Percentiles rank a stretch among this genome's conserved stretches.
Evolutionary conservation across 2,888 invertebrate species (phyloP).

Genomic region (Homarus gammarus): DNA sequence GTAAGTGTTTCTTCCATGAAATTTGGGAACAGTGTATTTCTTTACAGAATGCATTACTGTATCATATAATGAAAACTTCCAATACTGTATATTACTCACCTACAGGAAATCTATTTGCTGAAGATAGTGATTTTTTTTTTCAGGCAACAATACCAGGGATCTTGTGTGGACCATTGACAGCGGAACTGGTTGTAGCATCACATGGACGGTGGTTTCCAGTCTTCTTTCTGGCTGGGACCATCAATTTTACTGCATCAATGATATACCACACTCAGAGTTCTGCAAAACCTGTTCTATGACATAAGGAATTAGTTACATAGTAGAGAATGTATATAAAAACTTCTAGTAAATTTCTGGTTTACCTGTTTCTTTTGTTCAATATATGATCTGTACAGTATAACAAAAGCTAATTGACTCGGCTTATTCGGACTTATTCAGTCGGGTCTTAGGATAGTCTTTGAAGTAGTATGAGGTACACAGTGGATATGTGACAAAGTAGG

Average conservation of each 20-base stretch:
- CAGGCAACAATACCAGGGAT: conserved; percentile 88
- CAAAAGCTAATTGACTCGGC: too few relatives aligned
- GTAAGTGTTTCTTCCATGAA: conserved; percentile 79
- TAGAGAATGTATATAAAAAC: too few relatives aligned
- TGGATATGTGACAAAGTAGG: too few relatives aligned
- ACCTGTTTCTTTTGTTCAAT: too few relatives aligned
- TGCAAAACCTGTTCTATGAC: conserved; percentile 83
- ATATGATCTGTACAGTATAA: too few relatives aligned
- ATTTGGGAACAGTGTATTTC: neutral
- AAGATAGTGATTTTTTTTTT: conserved; percentile 13
- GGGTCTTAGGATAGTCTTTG: too few relatives aligned
- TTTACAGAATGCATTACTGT: neutral
- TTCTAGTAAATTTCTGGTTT: too few relatives aligned
- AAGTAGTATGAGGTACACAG: too few relatives aligned
- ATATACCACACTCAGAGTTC: conserved; percentile 87
- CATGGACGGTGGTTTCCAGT: conserved; percentile 88
- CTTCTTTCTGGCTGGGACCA: conserved; percentile 85
- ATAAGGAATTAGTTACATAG: conserved; percentile 34
- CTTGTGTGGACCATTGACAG: conserved; percentile 87
- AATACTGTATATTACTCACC: too few relatives aligned
- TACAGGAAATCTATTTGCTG: neutral
- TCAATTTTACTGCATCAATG: conserved; percentile 86
- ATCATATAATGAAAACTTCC: too few relatives aligned
- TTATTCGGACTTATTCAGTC: too few relatives aligned
- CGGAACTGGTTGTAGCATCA: conserved; percentile 85